These are phyloP conservation scores for Brachyistius frenatus DNA, from an alignment of 2,113 vertebrate species.

Conservation along the genomic window DNA sequence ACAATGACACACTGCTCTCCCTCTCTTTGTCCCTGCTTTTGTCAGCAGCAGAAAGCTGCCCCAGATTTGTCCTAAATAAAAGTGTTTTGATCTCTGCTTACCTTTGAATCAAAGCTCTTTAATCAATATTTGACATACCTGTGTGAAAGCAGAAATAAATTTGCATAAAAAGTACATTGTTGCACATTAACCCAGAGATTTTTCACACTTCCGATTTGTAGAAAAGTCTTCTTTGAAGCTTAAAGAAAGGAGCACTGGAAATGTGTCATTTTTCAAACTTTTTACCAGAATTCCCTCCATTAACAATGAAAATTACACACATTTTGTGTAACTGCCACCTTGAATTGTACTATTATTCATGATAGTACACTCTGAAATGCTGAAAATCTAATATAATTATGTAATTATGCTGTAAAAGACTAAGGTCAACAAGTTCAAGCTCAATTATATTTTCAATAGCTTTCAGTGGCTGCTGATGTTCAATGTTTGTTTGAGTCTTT, in stretches of 20 bases:
- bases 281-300: not conserved
- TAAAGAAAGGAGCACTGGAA: not conserved
- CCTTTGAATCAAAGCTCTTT: conserved; percentile 52
- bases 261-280: not conserved
- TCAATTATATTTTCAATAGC: too few relatives aligned
- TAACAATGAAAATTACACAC: not conserved
- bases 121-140: conserved; percentile 49
- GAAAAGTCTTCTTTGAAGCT: conserved; percentile 2
- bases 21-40: conserved; percentile 14
- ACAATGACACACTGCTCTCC: conserved; percentile 13
- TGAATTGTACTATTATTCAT: not conserved
- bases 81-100: conserved; percentile 40
- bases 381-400: too few relatives aligned
- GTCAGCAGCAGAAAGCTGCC: conserved; percentile 8
- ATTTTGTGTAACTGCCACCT: not conserved
- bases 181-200: conserved; percentile 1
- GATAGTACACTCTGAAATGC: not conserved
- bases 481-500: not conserved
- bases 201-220: not conserved
- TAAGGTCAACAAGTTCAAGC: not conserved
- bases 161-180: conserved; percentile 19
- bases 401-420: not conserved
- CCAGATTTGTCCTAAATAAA: conserved; percentile 38
- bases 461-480: not conserved
- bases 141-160: conserved; percentile 30